phyloP scores from a whole-genome alignment of 2,888 invertebrate species.

The Muschampia staudingeri region DNA sequence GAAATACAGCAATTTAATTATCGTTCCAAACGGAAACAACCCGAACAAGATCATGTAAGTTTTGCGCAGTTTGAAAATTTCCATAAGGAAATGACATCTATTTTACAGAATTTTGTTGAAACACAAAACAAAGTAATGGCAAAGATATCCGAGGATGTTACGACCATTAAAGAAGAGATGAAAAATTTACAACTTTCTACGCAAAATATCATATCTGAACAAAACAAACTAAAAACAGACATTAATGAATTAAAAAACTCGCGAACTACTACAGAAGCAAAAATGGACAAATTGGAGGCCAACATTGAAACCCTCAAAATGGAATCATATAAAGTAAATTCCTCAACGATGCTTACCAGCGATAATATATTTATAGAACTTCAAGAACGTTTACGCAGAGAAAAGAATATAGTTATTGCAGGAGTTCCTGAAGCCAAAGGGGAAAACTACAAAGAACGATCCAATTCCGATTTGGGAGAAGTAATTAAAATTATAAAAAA shows the following conservation, averaged over 20 bases:
- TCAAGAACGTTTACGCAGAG: background rate
- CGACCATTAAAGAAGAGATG: background rate
- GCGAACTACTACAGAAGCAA: background rate
- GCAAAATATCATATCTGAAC: background rate
- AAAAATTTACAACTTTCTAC: background rate
- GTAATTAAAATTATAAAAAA: background rate
- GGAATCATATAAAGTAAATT: background rate
- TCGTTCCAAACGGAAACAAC: background rate
- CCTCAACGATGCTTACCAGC: background rate
- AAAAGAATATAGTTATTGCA: background rate
- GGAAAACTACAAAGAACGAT: background rate
- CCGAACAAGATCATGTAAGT: background rate
- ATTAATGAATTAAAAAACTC: background rate
- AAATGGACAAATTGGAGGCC: background rate
- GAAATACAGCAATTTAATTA: background rate
- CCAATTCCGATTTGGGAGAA: background rate
- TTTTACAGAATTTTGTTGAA: background rate
- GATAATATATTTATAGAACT: background rate
- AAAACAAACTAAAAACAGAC: background rate
- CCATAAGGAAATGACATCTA: background rate
- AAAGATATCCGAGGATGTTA: slow-evolving; percentile 2
- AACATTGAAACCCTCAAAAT: background rate
- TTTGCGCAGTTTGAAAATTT: background rate
- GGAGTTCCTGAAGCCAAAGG: background rate
- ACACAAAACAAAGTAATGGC: background rate